Base-by-base conservation (phyloP, 2,888 invertebrate species). In the Xestia xanthographa region DNA sequence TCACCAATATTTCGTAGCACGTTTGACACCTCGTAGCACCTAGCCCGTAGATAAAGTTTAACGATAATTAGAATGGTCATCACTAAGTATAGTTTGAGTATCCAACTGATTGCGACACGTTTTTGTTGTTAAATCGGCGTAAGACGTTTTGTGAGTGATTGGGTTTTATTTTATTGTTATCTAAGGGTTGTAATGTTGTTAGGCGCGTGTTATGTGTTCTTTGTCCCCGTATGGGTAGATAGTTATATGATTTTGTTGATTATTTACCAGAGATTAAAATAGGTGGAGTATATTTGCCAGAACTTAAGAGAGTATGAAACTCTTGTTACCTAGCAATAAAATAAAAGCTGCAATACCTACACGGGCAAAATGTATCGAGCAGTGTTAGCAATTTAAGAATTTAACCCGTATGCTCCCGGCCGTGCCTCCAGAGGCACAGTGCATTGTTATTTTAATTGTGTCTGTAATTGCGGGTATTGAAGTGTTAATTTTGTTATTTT, bases 51-150 rank as follows among this genome's bases (percentile, higher is more conserved):
- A 89, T 89, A 89, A 87, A 89, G 62, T 88, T 88, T 90, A 87
- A 88, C 86, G 87, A 85, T 90, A 87, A 91, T 91, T 87, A 85
- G 72, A 85, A 87, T 80, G 66, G 81, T 66, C 71, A 69, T 75
- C 71, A 48, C 71, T 76, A 72, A 67, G 29, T 29, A 70, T 56
- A 45, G n/a, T 17, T n/a, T 69, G 41, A 77, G 78, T 68, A 45
- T 76, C 77, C 72, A 65, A 63, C 72, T 76, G 83, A 90, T 89
- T 85, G 85, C 48, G 63, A 70, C 87, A 90, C 91, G 90, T 88
- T 79, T 78, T 75, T 84, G 71, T 77, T 74, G 84, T 89, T 86
- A 85, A 86, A 75, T 77, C 75, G 73, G 53, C 84, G 83, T 84
- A 75, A 84, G 82, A 86, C 70, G 70, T 78, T 77, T 75, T 60